Conservation (phyloP, 2,113 vertebrate species). For the Phyllopteryx taeniolatus region DNA sequence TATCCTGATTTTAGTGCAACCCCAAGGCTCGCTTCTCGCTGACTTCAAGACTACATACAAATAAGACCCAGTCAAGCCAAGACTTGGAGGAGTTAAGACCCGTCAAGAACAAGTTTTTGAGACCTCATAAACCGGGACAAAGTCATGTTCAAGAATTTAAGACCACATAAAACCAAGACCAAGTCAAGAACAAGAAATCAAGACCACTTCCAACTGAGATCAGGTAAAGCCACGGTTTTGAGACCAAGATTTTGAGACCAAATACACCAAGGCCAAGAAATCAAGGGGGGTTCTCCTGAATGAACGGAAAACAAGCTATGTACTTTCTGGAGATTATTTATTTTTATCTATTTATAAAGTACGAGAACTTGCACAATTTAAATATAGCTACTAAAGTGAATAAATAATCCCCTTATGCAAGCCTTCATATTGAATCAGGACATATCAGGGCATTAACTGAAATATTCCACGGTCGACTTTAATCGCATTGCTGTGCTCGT, state of each 20-base stretch:
- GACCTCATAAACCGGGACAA: no score
- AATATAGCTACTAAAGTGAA: neutral
- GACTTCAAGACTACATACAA: no score
- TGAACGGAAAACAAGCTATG: neutral
- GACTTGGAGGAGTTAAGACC: no score
- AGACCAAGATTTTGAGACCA: neutral
- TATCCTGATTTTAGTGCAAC: no score
- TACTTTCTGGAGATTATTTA: neutral
- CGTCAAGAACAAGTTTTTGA: no score
- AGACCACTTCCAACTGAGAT: no score
- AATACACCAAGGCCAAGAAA: neutral
- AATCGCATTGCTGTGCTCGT: conserved; percentile 52
- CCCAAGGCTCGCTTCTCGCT: no score
- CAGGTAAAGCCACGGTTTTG: no score
- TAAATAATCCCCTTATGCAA: conserved; percentile 43
- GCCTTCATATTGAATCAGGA: conserved; percentile 59
- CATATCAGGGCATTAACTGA: conserved; percentile 57
- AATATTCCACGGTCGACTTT: conserved; percentile 68
- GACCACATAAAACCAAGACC: no score
- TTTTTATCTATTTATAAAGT: neutral
- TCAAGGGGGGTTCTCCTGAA: neutral
- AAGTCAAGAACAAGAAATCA: no score
- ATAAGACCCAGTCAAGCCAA: no score
- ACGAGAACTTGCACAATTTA: neutral
- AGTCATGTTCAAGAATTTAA: no score